phyloP scores from a whole-genome alignment of 2,797 vertebrate species.

The Mus caroli region DNA sequence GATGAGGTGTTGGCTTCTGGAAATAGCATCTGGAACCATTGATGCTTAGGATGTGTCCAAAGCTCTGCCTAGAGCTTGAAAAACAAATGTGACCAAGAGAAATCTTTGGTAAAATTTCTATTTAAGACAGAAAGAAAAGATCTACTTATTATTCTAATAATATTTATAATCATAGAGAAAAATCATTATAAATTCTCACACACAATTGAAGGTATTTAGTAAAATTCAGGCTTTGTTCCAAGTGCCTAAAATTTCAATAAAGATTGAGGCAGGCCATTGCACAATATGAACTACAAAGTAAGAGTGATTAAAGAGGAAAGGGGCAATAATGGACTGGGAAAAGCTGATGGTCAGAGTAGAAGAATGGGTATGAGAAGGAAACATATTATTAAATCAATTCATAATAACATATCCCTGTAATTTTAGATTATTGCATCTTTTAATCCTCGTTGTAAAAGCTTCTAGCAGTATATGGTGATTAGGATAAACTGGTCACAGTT shows the following conservation, averaged over 20 bases:
- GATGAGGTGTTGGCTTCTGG: slow-evolving; percentile 65
- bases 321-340: background rate
- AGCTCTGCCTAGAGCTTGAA: slow-evolving; percentile 38
- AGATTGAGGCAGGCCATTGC: background rate
- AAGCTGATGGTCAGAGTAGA: background rate
- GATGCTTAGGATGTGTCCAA: background rate
- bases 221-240: background rate
- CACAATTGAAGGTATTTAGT: background rate
- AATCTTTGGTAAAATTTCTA: slow-evolving; percentile 1
- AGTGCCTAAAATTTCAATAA: background rate
- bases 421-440: background rate
- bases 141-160: background rate
- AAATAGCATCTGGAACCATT: slow-evolving; percentile 54
- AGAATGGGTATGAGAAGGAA: background rate
- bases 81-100: background rate
- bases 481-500: background rate
- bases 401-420: background rate
- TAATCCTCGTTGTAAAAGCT: background rate
- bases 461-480: background rate
- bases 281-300: slow-evolving; percentile 24
- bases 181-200: background rate
- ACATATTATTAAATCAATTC: background rate
- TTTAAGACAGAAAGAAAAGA: background rate
- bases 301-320: background rate
- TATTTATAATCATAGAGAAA: background rate